Evolutionary conservation across 2,113 vertebrate genomes (phyloP).

Genomic region (Melanocharis versteri): DNA sequence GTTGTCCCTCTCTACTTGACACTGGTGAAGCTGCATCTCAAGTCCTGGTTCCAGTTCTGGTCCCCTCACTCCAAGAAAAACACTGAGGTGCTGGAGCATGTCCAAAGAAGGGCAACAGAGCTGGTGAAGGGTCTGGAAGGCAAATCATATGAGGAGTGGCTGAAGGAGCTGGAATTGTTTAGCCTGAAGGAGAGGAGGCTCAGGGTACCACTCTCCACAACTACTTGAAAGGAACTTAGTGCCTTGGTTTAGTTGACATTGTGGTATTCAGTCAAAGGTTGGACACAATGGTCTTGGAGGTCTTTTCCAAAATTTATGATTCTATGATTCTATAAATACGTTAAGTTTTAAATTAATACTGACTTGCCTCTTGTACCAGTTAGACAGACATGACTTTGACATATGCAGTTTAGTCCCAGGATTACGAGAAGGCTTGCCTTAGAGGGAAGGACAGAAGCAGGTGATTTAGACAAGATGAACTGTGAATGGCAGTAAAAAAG

Average conservation of each 20-base stretch:
- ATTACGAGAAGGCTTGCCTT: not conserved
- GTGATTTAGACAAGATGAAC: not conserved
- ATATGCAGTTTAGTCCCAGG: not conserved
- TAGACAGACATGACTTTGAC: not conserved
- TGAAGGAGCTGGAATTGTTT: not conserved
- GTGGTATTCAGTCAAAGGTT: not conserved
- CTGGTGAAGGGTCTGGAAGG: not conserved
- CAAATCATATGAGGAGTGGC: not conserved
- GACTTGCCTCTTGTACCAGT: not conserved
- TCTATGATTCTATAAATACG: not conserved
- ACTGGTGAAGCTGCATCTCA: not conserved
- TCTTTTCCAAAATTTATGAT: not conserved
- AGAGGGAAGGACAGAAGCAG: not conserved
- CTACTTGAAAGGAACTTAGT: not conserved
- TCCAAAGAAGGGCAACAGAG: not conserved
- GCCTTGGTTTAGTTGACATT: not conserved
- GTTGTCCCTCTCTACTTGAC: not conserved
- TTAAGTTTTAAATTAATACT: not conserved
- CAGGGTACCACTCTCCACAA: not conserved
- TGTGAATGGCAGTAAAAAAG: not conserved
- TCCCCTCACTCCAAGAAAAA: not conserved
- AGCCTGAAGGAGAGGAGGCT: not conserved
- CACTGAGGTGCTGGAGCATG: not conserved
- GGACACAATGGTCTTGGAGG: not conserved
- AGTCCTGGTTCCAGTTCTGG: not conserved